These are phyloP conservation scores for Carettochelys insculpta DNA, from an alignment of 2,113 vertebrate genomes.

Conservation along the genomic window DNA sequence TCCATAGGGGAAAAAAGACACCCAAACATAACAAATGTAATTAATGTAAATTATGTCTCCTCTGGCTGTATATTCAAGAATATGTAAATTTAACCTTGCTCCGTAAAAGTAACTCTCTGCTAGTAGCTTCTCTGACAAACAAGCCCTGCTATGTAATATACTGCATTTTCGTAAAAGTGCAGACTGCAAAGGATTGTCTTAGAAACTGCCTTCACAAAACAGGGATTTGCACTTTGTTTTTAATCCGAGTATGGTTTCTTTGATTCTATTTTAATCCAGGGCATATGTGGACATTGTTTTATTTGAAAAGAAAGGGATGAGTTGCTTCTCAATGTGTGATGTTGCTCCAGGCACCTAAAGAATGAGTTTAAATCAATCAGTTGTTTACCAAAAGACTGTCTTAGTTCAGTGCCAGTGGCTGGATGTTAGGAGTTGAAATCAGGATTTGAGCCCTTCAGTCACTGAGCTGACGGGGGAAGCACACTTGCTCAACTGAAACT, in stretches of 20 bases:
- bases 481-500: not conserved
- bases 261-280: slow-evolving; percentile 34
- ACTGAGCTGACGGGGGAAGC: not conserved
- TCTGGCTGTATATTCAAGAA: slow-evolving; percentile 34
- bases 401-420: not conserved
- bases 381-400: not conserved
- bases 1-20: not conserved
- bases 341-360: slow-evolving; percentile 18
- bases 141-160: not conserved
- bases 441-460: not conserved
- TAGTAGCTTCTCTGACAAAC: slow-evolving; percentile 30
- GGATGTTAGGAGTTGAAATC: slow-evolving; percentile 15
- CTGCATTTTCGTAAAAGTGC: not conserved
- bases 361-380: slow-evolving; percentile 12
- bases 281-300: slow-evolving; percentile 22
- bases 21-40: slow-evolving; percentile 7
- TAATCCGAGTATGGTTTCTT: slow-evolving; percentile 15
- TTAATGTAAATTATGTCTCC: slow-evolving; percentile 25
- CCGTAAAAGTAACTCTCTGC: slow-evolving; percentile 9
- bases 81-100: slow-evolving; percentile 20
- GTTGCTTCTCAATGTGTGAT: slow-evolving; percentile 7
- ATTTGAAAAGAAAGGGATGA: not conserved
- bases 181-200: slow-evolving; percentile 24
- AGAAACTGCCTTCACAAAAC: slow-evolving; percentile 31
- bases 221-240: slow-evolving; percentile 16